Evolutionary conservation across 2,113 vertebrate species (phyloP), one percentile per base, ranked within the genome.

Genomic region (Zosterops pallidus): DNA sequence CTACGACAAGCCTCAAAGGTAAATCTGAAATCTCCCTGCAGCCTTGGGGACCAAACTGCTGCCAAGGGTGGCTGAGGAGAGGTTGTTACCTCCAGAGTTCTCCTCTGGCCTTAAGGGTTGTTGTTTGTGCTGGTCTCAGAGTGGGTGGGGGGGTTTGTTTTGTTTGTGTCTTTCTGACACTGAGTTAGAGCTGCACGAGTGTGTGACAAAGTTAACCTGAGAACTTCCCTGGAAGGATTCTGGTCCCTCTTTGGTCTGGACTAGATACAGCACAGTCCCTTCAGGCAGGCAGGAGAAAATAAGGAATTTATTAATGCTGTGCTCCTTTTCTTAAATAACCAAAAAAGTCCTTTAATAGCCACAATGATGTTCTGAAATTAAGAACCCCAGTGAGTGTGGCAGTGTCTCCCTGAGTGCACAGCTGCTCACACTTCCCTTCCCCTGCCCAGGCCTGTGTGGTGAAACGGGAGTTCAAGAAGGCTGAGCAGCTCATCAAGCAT

Each of bases 1-100:
- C 98, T 99, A 87, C 98, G 99, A 91, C 99, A 99, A 97, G 99
- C 99, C 20, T 99, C 99, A 23, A 99, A 99, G 99, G 99, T 99
- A 78, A 98, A 6, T 92, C 80, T n/a, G 11, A 63, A 86, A 5
- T 37, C 56, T 50, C 72, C 49, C 24, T 0, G 0, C 52, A 42
- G 74, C 23, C 84, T 46, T 86, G 78, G 49, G 41, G 12, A 22
- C 44, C 46, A 10, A 52, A 11, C 29, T 33, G 7, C 87, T 88
- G 23, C 31, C 39, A 35, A 1, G 28, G 70, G 23, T 18, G 26
- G 29, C 42, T 72, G 79, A 80, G 75, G 29, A 4, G 79, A 39
- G 53, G 20, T 19, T 28, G 21, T 35, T 18, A 17, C 63, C 25
- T 59, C 76, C 75, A 78, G 63, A 41, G 20, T 22, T 7, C 41